Conservation (phyloP, 2,888 invertebrate genomes). For the Lithodes maja region DNA sequence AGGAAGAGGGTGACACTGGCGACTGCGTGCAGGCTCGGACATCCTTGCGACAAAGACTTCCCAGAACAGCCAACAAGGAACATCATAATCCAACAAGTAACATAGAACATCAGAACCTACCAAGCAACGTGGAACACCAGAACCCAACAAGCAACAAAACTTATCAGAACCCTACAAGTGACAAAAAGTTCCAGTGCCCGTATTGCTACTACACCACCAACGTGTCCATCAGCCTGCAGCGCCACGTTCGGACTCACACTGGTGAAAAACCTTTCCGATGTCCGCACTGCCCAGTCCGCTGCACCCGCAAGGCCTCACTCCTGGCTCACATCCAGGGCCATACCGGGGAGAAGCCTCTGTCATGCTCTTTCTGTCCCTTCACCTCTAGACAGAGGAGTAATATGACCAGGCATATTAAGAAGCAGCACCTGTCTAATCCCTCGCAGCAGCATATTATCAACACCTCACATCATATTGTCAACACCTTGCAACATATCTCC, state of each 20-base stretch:
- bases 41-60: too few relatives aligned
- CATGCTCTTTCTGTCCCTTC: constrained; percentile 25
- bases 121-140: too few relatives aligned
- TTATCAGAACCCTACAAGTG: too few relatives aligned
- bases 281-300: constrained; percentile 48
- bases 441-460: not conserved
- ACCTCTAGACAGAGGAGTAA: constrained; percentile 41
- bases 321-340: constrained; percentile 44
- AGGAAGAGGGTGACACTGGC: constrained; percentile 27
- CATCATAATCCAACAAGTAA: too few relatives aligned
- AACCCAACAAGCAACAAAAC: too few relatives aligned
- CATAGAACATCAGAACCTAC: too few relatives aligned
- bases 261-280: constrained; percentile 69
- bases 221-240: constrained; percentile 17
- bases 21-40: not conserved
- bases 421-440: not conserved
- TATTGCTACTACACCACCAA: constrained; percentile 33
- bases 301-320: constrained; percentile 49
- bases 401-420: constrained; percentile 39
- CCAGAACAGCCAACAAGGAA: too few relatives aligned
- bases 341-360: constrained; percentile 41
- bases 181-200: constrained; percentile 13
- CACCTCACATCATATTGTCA: not conserved
- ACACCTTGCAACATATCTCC: too few relatives aligned
- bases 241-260: constrained; percentile 51